Evolutionary conservation across 2,888 invertebrate genomes (phyloP), one percentile per base, ranked within the genome.

Genomic region (Leucoptera coffeella): DNA sequence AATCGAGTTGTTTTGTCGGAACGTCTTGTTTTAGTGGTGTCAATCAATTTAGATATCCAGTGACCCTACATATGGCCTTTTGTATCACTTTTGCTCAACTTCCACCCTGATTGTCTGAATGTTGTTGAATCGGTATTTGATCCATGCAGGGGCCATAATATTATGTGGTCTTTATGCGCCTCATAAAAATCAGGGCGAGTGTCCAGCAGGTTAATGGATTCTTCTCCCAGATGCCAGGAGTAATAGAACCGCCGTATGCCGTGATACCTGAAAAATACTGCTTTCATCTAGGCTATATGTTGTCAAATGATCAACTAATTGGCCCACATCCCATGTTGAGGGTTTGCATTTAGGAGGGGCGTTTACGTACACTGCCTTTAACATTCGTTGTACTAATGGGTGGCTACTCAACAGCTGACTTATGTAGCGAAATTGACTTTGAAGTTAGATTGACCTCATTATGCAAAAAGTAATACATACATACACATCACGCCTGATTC

Each of bases 41-140:
- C 7, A 26, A 23, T 25, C 15, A 23, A 7, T 27, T 26, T 13
- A 34, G 25, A 31, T 29, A 35, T 17, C n/a, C 25, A 26, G 2
- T 35, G 23, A 7, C 31, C 30, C 22, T 34, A 25, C 11, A 36
- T 17, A 20, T 20, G 30, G 15, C 23, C 10, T 22, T 30, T 27
- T 6, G 26, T 11, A 7, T 19, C 5, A 22, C 32, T 33, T 4
- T 13, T 3, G 1, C 15, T 5, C 6, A 37, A 21, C 12, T 29
- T 30, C 37, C 38, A 37, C 1, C 33, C 36, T 2, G 37, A 38
- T 17, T 38, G 38, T 20, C 32, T 30, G 13, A 32, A 22, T 2
- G 15, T 24, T 8, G 15, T 6, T 3, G 29, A 13, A 22, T 39
- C 39, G 3, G 38, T 38, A 29, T 38, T 39, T 6, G 35, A 35